Evolutionary conservation across 2,113 vertebrate species (phyloP).

Genomic region (Festucalex cinctus): DNA sequence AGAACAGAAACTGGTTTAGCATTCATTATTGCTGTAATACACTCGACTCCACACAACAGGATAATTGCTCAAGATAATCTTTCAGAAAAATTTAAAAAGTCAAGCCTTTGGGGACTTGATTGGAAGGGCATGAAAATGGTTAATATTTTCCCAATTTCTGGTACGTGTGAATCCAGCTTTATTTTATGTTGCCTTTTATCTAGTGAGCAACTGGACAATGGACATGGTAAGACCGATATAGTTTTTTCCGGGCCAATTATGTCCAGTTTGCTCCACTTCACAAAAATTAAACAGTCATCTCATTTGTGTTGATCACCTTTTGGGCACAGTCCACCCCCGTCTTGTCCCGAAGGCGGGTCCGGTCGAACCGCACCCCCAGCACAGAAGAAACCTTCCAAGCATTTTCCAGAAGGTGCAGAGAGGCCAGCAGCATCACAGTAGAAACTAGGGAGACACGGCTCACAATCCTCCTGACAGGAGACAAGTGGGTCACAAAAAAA

Average conservation of each 20-base stretch:
- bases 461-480: constrained; percentile 69
- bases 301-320: constrained; percentile 63
- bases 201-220: not conserved
- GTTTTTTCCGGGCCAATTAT: too few species aligned
- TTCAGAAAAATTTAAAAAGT: too few species aligned
- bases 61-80: not conserved
- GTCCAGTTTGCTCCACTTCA: not conserved
- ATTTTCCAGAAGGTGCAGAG: constrained; percentile 73
- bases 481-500: constrained; percentile 4
- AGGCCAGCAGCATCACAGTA: constrained; percentile 79
- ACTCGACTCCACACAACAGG: too few species aligned
- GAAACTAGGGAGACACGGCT: constrained; percentile 72
- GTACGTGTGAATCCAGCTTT: too few species aligned
- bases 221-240: too few species aligned
- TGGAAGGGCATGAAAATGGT: not conserved
- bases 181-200: not conserved
- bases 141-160: too few species aligned
- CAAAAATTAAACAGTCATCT: not conserved
- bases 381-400: constrained; percentile 84
- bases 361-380: constrained; percentile 64
- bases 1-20: too few species aligned
- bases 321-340: constrained; percentile 76
- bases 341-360: constrained; percentile 60
- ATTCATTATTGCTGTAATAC: too few species aligned
- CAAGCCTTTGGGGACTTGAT: not conserved